Evolutionary conservation across 2,113 vertebrate genomes (phyloP), one percentile per base, ranked within the genome.

Genomic region (Limnothrissa miodon): DNA sequence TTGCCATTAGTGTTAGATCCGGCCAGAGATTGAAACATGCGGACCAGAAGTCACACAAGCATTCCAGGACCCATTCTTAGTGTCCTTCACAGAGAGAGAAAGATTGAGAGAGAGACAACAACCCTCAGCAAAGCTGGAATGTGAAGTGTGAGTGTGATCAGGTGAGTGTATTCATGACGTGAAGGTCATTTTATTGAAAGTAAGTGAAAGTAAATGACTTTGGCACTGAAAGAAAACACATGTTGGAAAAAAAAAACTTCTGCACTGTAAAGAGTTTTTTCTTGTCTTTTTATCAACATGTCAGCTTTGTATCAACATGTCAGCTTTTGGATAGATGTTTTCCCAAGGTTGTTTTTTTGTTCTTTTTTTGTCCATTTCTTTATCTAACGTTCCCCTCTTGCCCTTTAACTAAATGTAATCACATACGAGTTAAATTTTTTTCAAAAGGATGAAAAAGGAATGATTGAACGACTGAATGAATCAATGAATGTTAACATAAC

Each of bases 81-180:
- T 86, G 88, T 90, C 83, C 88, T 86, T 89, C 83, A 87, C 45
- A 80, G 82, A 45, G 81, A 81, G 82, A 23, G 79, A 53, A 80
- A n/a, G n/a, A n/a, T n/a, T n/a, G n/a, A n/a, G n/a, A n/a, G 45
- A 80, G 84, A 48, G 82, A 81, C 82, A 84, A 56, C 51, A 84
- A 33, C 46, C 82, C 83, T 81, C 79, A 80, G 85, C 81, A 79
- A 51, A 17, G 29, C 46, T 51, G 48, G 42, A 11, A 4, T 39
- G 15, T 53, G 81, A 85, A 85, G 59, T 78, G 51, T 23, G 4
- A 6, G 4, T 23, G 51, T 56, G 51, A 56, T 23, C 1, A 21
- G 19, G 51, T 56, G 51, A 56, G 19, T 56, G 19, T 56, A 21
- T 56, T 56, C 51, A 56, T 19, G 4, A 56, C 51, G 21, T 23